Evolutionary conservation across 2,113 vertebrate genomes (phyloP), one percentile per base, ranked within the genome.

Genomic region (Pelecanoides urinatrix): DNA sequence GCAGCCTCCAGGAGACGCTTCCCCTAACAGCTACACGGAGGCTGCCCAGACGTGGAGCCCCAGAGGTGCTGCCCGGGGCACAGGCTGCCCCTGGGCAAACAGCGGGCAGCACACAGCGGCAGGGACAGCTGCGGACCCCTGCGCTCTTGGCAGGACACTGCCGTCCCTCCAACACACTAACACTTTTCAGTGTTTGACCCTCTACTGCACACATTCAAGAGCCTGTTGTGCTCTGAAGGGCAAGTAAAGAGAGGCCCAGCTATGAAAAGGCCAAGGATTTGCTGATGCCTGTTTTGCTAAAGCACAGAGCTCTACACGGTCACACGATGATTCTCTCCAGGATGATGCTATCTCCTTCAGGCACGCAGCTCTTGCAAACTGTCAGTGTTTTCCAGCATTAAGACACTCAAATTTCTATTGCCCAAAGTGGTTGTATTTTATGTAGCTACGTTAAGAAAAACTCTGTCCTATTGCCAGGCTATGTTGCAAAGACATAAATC

Each of bases 1-100:
- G 32, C 27, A 67, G 34, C 18, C 29, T 50, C 58, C 49, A 82
- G 44, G 26, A 90, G 78, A 59, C 5, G 8, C 16, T 19, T 34
- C 13, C 25, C 40, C 30, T 52, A 71, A 12, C 7, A 83, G n/a
- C n/a, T 52, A 8, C 56, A 47, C 1, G 25, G 49, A 85, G 45
- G 30, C 21, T 86, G 61, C 30, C 62, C 44, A 63, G 42, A 72
- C 36, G n/a, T 6, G 14, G 38, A 91, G 52, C n/a, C 55, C 16
- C 76, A 26, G 16, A 27, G 38, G 56, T 42, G 52, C 18, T 7
- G 4, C 53, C 40, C 0, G 0, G 45, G 75, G 11, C 7, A 3
- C 0, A 1, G 36, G 66, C 63, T 72, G 49, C 21, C 38, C 44
- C 29, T 49, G 50, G 20, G 36, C 34, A 13, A 44, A 38, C 52